Conservation (phyloP, 2,888 invertebrate species). For the Ceriagrion tenellum region DNA sequence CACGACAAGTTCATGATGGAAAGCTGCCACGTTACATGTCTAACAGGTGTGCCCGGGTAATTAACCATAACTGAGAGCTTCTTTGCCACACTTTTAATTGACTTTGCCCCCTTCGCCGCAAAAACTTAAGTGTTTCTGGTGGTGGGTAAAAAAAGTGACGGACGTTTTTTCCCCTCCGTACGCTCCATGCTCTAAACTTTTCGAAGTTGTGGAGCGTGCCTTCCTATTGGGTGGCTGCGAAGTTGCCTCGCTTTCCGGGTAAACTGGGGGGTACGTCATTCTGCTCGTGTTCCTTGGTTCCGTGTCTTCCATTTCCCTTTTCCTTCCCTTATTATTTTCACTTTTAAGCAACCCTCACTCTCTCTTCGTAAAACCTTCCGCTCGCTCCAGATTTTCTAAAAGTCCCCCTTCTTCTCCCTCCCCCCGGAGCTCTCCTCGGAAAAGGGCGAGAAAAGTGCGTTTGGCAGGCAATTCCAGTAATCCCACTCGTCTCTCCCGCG, state of each 20-base stretch:
- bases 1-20: neutral
- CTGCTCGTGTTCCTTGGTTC: neutral
- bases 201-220: neutral
- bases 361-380: neutral
- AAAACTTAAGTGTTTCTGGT: neutral
- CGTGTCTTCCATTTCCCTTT: neutral
- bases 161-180: neutral
- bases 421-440: neutral
- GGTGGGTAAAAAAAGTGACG: neutral
- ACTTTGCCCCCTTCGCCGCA: neutral
- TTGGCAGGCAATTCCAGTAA: constrained; percentile 26
- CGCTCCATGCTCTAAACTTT: neutral
- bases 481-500: neutral
- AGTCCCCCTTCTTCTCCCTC: neutral
- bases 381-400: neutral
- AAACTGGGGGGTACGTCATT: neutral
- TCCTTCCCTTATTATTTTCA: neutral
- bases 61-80: neutral
- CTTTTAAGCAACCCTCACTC: neutral
- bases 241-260: neutral
- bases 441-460: constrained; percentile 13
- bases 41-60: constrained; percentile 17
- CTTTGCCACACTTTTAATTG: constrained; percentile 3
- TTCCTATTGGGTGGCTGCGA: neutral
- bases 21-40: neutral